A percentile compares a stretch with the other conserved stretches of the same genome.
phyloP scores from a whole-genome alignment of 2,888 invertebrate species.

The Branchellion lobata region DNA sequence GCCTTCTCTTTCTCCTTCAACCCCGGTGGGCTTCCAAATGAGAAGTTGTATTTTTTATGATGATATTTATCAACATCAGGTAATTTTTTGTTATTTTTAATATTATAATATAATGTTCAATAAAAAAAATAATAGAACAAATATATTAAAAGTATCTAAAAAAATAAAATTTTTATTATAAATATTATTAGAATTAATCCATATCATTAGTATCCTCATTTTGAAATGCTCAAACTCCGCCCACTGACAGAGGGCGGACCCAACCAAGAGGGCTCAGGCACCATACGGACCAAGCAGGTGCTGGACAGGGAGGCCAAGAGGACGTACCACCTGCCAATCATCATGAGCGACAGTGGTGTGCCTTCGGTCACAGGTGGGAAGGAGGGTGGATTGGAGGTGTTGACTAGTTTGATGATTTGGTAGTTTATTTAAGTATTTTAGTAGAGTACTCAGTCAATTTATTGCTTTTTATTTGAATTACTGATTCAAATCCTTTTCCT shows the following conservation, averaged over 20 bases:
- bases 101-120: no score
- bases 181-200: no score
- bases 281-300: constrained; percentile 85
- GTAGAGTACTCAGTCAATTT: no score
- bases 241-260: constrained; percentile 51
- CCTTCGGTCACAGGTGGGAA: constrained; percentile 71
- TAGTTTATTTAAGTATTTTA: neutral
- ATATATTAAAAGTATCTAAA: no score
- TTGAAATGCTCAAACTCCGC: neutral
- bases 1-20: constrained; percentile 95
- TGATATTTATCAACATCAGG: no score
- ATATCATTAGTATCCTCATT: no score
- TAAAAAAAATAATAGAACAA: neutral
- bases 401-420: no score
- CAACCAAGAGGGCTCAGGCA: constrained; percentile 80
- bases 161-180: no score
- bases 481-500: no score
- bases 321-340: constrained; percentile 92
- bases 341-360: constrained; percentile 93
- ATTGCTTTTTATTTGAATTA: no score
- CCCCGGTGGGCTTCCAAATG: constrained; percentile 86
- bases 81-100: no score
- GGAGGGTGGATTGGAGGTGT: no score
- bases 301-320: constrained; percentile 95
- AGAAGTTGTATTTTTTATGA: constrained; percentile 53